Evolutionary conservation across 2,797 vertebrate genomes (phyloP).

Genomic region (Darevskia nairensis): DNA sequence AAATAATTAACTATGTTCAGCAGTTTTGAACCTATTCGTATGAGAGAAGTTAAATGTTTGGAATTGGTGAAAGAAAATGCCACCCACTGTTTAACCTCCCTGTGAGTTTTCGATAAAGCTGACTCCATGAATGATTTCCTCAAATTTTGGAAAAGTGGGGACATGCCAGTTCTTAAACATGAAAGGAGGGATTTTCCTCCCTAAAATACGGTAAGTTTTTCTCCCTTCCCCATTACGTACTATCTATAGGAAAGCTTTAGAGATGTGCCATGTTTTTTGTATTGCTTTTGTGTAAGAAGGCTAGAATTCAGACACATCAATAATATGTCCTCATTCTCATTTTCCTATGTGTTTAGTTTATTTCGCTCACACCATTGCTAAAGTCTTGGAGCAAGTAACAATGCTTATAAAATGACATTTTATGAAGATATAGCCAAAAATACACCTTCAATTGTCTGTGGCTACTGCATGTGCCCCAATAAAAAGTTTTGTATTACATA

Average conservation of each 20-base stretch:
- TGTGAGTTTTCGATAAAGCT: neutral
- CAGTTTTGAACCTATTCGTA: neutral
- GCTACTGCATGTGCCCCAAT: neutral
- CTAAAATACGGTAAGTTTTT: neutral
- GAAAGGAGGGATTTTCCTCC: neutral
- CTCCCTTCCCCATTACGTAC: neutral
- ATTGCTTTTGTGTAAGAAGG: neutral
- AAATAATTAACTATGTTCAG: neutral
- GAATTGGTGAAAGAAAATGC: neutral
- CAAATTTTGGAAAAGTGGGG: neutral
- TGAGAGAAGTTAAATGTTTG: neutral
- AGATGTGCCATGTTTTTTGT: neutral
- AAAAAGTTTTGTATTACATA: no score
- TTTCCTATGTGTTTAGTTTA: neutral
- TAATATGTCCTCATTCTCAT: neutral
- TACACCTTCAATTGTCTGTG: neutral
- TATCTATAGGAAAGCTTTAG: neutral
- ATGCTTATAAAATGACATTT: neutral
- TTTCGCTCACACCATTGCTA: neutral
- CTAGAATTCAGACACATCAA: neutral
- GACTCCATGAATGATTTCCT: neutral
- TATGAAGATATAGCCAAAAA: neutral
- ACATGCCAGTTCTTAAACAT: no score
- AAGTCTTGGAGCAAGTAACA: neutral
- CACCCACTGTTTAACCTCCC: neutral